phyloP scores from a whole-genome alignment of 2,113 vertebrate species.

The Ivindomyrus marchei region DNA sequence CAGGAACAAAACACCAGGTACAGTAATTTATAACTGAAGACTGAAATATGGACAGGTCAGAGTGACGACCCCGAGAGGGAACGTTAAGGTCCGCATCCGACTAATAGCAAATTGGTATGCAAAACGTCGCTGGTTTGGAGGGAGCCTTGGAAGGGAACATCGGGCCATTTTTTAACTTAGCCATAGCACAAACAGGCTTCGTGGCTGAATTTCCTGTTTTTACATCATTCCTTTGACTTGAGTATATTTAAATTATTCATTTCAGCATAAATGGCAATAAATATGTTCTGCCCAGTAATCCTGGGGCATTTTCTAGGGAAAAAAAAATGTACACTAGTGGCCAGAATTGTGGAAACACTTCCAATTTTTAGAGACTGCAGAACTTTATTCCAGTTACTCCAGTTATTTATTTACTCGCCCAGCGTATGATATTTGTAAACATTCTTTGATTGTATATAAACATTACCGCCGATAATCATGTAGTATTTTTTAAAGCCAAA shows the following conservation, averaged over 20 bases:
- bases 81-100: not conserved
- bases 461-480: not conserved
- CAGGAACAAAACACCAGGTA: not conserved
- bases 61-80: not conserved
- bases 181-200: not conserved
- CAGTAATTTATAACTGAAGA: not conserved
- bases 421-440: not conserved
- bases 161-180: not conserved
- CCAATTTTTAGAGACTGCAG: not conserved
- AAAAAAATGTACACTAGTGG: not conserved
- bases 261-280: not conserved
- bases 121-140: not conserved
- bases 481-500: not conserved
- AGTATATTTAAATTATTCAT: constrained; percentile 17
- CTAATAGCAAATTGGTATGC: constrained; percentile 1
- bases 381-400: not conserved
- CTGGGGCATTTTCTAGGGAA: not conserved
- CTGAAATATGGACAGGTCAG: constrained; percentile 7
- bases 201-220: constrained; percentile 6
- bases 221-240: constrained; percentile 14
- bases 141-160: not conserved
- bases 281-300: not conserved
- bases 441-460: not conserved
- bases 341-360: not conserved
- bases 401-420: not conserved